Evolutionary conservation across 2,113 vertebrate genomes (phyloP).

Genomic region (Corythaixoides concolor): DNA sequence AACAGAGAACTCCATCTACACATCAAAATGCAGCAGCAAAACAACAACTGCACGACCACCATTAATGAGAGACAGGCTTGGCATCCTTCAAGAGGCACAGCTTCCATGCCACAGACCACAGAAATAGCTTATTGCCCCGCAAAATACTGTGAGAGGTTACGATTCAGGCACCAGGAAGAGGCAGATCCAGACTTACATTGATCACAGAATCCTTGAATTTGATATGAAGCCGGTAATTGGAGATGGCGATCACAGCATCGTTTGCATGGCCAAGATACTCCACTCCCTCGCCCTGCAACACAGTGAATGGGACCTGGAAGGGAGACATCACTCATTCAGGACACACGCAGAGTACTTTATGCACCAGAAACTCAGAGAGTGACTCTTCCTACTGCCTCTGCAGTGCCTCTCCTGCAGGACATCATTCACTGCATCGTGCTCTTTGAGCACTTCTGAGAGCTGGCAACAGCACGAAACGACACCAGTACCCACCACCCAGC

Average conservation of each 20-base stretch:
- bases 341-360: not conserved
- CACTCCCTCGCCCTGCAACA: slow-evolving; percentile 96
- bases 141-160: not conserved
- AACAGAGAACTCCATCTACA: not conserved
- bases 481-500: not conserved
- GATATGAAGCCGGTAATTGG: slow-evolving; percentile 98
- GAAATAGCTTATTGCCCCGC: not conserved
- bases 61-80: not conserved
- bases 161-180: not conserved
- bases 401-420: not conserved
- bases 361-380: not conserved
- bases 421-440: not conserved
- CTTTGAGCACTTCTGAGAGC: fast-evolving
- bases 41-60: not conserved
- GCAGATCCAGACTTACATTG: slow-evolving; percentile 82
- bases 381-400: not conserved
- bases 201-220: slow-evolving; percentile 98
- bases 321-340: not conserved
- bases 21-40: not conserved
- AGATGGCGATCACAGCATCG: slow-evolving; percentile 95
- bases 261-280: slow-evolving; percentile 94
- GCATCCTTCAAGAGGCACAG: not conserved
- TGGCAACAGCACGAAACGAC: not conserved
- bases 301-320: slow-evolving; percentile 91
- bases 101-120: not conserved